phyloP scores from a whole-genome alignment of 1,140 invertebrate genomes.

The Lasaia peninsularis region DNA sequence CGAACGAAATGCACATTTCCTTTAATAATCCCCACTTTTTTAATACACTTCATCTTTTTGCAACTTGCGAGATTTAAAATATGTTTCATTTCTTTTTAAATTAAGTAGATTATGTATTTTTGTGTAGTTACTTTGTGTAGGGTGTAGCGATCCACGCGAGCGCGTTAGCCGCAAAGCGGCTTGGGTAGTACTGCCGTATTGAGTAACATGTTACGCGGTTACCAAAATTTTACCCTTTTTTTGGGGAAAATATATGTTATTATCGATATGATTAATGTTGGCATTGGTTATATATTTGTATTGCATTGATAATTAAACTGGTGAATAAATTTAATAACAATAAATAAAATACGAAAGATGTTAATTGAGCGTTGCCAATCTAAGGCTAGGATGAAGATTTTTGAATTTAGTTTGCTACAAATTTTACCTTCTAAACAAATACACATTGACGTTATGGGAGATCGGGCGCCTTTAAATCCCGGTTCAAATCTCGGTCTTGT shows the following conservation, averaged over 20 bases:
- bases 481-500: no score
- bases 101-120: conserved; percentile 5
- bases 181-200: conserved; percentile 39
- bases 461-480: no score
- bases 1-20: conserved; percentile 16
- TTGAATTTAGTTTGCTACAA: no score
- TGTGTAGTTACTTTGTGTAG: conserved; percentile 36
- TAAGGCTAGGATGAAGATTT: no score
- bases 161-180: conserved; percentile 52
- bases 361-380: no score
- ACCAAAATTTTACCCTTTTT: conserved; percentile 25
- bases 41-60: conserved; percentile 1
- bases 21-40: not conserved
- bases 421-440: no score
- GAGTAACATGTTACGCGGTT: conserved; percentile 19
- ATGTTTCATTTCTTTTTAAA: conserved; percentile 21
- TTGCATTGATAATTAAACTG: no score
- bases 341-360: no score
- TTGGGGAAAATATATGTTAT: conserved; percentile 24
- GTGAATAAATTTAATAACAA: no score
- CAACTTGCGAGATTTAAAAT: conserved; percentile 7
- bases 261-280: not conserved
- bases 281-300: no score
- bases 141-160: conserved; percentile 29
- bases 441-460: no score